A percentile compares a stretch with the other conserved stretches of the same genome.
phyloP scores from a whole-genome alignment of 2,113 vertebrate genomes.

The Ginglymostoma cirratum region DNA sequence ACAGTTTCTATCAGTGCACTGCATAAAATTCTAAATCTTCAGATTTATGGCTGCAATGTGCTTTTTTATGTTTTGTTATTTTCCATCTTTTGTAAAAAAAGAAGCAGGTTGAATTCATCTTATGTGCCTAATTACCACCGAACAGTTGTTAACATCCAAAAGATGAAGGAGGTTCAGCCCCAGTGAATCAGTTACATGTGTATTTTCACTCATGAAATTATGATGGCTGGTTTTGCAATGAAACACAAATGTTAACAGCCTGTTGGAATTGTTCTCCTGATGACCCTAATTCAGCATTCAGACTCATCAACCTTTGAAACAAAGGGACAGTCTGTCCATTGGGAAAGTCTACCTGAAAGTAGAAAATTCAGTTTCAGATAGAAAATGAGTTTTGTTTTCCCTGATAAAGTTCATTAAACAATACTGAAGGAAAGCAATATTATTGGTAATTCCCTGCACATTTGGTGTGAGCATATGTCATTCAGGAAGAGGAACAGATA shows the following conservation, averaged over 20 bases:
- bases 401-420: not conserved
- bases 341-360: too few relatives aligned
- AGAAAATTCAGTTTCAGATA: not conserved
- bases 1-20: not conserved
- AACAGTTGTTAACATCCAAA: not conserved
- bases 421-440: not conserved
- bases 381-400: not conserved
- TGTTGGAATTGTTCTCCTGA: not conserved
- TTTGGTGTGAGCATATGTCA: not conserved
- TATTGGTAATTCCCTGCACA: not conserved
- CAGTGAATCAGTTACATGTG: too few relatives aligned
- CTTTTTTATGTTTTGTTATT: not conserved
- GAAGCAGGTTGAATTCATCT: not conserved
- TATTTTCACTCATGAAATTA: not conserved
- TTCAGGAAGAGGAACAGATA: not conserved
- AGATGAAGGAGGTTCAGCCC: not conserved
- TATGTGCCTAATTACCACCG: not conserved
- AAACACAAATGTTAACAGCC: not conserved
- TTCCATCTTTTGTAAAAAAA: not conserved
- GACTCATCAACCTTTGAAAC: not conserved
- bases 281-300: not conserved
- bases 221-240: not conserved
- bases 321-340: not conserved
- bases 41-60: not conserved
- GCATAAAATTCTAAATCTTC: not conserved